Evolutionary conservation across 2,113 vertebrate genomes (phyloP).

Genomic region (Acinonyx jubatus): DNA sequence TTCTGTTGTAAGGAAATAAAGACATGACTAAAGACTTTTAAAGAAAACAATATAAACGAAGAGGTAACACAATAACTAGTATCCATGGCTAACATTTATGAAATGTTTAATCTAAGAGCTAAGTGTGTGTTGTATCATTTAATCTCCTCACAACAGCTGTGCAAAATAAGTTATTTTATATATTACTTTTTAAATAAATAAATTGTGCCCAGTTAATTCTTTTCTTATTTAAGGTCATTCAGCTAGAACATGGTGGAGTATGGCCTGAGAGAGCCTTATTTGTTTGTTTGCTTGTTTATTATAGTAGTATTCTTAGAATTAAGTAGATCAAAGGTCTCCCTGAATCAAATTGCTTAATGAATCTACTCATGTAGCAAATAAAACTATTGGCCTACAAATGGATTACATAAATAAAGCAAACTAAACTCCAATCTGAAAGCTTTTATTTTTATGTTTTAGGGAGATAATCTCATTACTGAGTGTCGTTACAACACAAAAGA

Average conservation of each 20-base stretch:
- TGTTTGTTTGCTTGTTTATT: conserved; percentile 13
- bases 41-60: not conserved
- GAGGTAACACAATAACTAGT: not conserved
- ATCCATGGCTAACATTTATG: not conserved
- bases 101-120: not conserved
- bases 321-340: not conserved
- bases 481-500: conserved; percentile 91
- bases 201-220: not conserved
- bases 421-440: not conserved
- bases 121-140: not conserved
- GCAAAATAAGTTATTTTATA: conserved; percentile 16
- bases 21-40: not conserved
- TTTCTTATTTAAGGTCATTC: not conserved
- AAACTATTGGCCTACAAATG: not conserved
- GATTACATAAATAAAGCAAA: not conserved
- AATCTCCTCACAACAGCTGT: not conserved
- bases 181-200: conserved; percentile 1
- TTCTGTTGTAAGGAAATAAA: not conserved
- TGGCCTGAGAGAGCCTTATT: not conserved
- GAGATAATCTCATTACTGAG: conserved; percentile 92
- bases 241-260: not conserved
- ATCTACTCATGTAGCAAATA: not conserved
- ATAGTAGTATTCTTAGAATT: not conserved
- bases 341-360: not conserved
- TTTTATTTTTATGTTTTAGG: conserved; percentile 84